A percentile compares a stretch with the other conserved stretches of the same genome.
Evolutionary conservation across 2,113 vertebrate species (phyloP).

Genomic region (Myodes glareolus): DNA sequence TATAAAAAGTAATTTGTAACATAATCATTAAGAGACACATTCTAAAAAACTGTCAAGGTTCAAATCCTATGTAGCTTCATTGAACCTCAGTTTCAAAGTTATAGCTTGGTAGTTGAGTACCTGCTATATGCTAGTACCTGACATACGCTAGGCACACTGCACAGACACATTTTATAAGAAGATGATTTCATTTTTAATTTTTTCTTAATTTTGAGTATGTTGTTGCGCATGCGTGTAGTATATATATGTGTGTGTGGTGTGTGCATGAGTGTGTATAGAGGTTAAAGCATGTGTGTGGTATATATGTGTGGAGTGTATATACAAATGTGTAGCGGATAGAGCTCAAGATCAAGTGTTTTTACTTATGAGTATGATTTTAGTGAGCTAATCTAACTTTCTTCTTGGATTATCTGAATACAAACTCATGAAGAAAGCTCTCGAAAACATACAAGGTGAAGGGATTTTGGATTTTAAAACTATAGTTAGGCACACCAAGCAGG

Average conservation of each 20-base stretch:
- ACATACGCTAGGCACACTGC: neutral
- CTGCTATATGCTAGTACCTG: neutral
- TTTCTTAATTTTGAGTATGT: neutral
- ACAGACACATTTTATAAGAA: neutral
- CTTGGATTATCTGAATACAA: neutral
- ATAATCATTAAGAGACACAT: neutral
- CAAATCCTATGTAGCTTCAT: constrained; percentile 25
- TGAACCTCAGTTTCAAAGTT: constrained; percentile 34
- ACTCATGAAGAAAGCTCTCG: neutral
- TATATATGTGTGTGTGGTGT: neutral
- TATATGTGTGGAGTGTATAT: neutral
- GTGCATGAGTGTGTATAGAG: neutral
- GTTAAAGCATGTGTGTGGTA: neutral
- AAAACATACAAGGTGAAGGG: neutral
- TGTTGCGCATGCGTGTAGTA: neutral
- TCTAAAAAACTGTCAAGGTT: constrained; percentile 27
- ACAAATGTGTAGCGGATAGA: neutral
- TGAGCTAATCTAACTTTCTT: neutral
- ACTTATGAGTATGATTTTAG: constrained; percentile 16
- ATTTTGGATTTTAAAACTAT: constrained; percentile 52
- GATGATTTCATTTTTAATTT: neutral
- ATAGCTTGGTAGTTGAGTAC: neutral
- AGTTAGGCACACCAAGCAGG: neutral
- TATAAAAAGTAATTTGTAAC: neutral
- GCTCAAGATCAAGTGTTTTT: neutral